Evolutionary conservation across 2,797 vertebrate species (phyloP).

Genomic region (Schizothorax lantsangensis): DNA sequence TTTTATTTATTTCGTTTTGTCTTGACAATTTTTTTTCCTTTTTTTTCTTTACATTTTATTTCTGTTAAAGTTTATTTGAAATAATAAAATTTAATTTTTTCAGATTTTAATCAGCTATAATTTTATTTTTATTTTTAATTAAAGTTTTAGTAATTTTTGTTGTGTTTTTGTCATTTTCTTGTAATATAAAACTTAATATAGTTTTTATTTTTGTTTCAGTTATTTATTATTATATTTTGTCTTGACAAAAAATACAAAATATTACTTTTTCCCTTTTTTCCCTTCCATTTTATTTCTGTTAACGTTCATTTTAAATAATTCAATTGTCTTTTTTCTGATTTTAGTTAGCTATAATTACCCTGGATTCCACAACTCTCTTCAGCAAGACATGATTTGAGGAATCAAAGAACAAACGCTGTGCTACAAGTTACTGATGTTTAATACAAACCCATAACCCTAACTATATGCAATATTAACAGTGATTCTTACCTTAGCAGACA

Average conservation of each 20-base stretch:
- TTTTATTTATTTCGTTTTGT: too few relatives aligned
- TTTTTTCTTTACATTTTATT: too few relatives aligned
- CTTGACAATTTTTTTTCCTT: too few relatives aligned
- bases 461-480: neutral
- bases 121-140: too few relatives aligned
- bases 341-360: neutral
- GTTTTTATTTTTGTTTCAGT: neutral
- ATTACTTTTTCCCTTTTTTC: too few relatives aligned
- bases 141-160: too few relatives aligned
- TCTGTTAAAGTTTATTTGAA: too few relatives aligned
- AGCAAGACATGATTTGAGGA: neutral
- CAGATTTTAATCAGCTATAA: too few relatives aligned
- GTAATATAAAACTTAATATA: neutral
- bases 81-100: too few relatives aligned
- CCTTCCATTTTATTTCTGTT: neutral
- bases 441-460: neutral
- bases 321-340: neutral
- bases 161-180: too few relatives aligned
- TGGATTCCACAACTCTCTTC: neutral
- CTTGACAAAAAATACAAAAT: neutral
- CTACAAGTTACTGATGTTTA: neutral
- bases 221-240: neutral
- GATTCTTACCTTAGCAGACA: neutral
- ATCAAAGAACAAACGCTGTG: neutral
- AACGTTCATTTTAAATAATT: neutral